Base-by-base conservation (phyloP, 2,888 invertebrate species). In the Perizoma affinitatum region DNA sequence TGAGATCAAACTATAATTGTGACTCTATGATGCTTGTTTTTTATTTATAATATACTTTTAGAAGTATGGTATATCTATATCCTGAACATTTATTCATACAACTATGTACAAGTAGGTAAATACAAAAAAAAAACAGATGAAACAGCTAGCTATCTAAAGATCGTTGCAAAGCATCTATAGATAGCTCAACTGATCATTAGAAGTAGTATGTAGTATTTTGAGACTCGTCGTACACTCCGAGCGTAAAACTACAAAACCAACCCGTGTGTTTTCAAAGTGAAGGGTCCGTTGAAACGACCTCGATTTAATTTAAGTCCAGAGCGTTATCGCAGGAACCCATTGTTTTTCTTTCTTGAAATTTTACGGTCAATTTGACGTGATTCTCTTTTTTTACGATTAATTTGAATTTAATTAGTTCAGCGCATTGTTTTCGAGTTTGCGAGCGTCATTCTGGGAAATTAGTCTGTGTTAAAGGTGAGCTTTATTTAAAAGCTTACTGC, bases 281-380 rank as follows among this genome's bases (percentile, higher is more conserved):
- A 90, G 90, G 90, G 90, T 90, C 88, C 80, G 83, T 84, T 80
- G 86, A 86, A 90, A 87, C 87, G 82, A 82, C 86, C 83, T 83
- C 83, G 90, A 87, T 91, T 90, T 91, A 90, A 91, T 90, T 91
- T 90, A 90, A 89, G 89, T 87, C 89, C 80, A 73, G n/a, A n/a
- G 80, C 80, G 90, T 88, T 91, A 91, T 91, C 91, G 90, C 73
- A 79, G 82, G 79, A 76, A 79, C 78, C 90, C 90, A 90, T 91
- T 92, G 90, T 91, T 91, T 90, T 92, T 92, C 90, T 90, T 91
- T 89, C 83, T 84, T 79, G 82, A 86, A 89, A 88, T 88, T 91
- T 91, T 88, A 88, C 90, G 90, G 89, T 90, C 88, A 89, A 92
- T 92, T 92, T 92, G 90, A 90, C 87, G 89, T 86, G 88, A 87